Conservation (phyloP, 2,888 invertebrate genomes). For the Ypsolopha sequella region DNA sequence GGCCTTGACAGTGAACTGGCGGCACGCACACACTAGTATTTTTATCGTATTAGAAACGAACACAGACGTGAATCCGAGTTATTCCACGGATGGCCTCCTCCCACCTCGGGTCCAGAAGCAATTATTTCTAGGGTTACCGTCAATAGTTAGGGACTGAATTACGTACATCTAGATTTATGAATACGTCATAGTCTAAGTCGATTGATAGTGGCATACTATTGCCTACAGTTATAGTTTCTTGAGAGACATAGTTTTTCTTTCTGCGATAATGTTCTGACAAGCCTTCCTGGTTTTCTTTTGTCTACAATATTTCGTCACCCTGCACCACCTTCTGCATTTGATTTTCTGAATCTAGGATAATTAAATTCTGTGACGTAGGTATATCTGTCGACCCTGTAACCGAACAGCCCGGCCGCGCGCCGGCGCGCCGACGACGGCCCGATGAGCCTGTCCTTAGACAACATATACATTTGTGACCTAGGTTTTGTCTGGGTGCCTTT, state of each 20-base stretch:
- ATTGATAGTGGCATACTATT: too few species aligned
- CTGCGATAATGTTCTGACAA: too few species aligned
- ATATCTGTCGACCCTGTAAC: slow-evolving; percentile 42
- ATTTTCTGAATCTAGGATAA: too few species aligned
- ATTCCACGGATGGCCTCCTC: slow-evolving; percentile 56
- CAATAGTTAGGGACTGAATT: too few species aligned
- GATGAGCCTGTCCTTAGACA: slow-evolving; percentile 60
- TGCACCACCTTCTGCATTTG: too few species aligned
- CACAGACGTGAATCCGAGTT: slow-evolving; percentile 35
- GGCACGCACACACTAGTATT: slow-evolving; percentile 43
- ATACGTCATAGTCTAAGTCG: too few species aligned
- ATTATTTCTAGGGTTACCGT: slow-evolving; percentile 42
- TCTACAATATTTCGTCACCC: too few species aligned
- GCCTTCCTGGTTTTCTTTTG: too few species aligned
- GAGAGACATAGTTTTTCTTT: too few species aligned
- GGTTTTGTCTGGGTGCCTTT: slow-evolving; percentile 29
- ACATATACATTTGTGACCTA: slow-evolving; percentile 54
- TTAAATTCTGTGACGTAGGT: too few species aligned
- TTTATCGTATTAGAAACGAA: slow-evolving; percentile 38
- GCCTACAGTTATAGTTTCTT: too few species aligned
- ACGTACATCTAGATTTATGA: too few species aligned
- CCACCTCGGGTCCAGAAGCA: slow-evolving; percentile 28
- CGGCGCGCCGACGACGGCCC: slow-evolving; percentile 37
- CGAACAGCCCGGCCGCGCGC: slow-evolving; percentile 32
- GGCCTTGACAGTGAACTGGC: slow-evolving; percentile 69